Base-by-base conservation (phyloP, 92 coral and sea anemone species). In the Heteractis magnifica region DNA sequence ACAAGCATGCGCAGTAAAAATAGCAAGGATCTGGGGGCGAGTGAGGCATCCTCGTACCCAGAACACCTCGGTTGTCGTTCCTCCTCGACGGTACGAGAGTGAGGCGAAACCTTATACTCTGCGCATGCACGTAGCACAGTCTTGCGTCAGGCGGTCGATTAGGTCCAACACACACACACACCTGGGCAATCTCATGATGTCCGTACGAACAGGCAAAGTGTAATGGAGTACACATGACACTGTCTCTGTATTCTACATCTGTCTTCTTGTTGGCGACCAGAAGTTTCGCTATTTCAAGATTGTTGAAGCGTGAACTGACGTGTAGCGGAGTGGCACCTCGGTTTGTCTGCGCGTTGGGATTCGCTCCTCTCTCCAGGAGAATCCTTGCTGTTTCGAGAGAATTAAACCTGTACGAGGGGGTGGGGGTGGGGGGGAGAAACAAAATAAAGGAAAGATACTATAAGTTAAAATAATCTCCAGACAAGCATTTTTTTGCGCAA, bases 171-270 rank as follows among this genome's bases (percentile, higher is more conserved):
- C n/a, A 65, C 49, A 72, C 8, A 23, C 65, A 77, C 3, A 80
- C 83, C 83, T 62, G 52, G 5, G 50, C 70, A 23, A 72, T 49
- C 49, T 89, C 89, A n/a, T 76, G 65, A 68, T 89, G 79, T 1
- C 92, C 89, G 51, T 89, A 82, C 49, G 59, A 58, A 58, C 89
- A 82, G 72, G 87, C 92, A 34, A 77, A 56, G 74, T 89, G 92
- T 41, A 89, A 65, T 14, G 85, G 71, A 9, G 92, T 86, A 78
- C 74, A 21, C 34, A 78, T 85, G 49, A 78, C 78, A 3, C 77
- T 71, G 15, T 87, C 81, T 70, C 12, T 79, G 71, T 79, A 71
- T 16, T 89, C 76, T 8, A 89, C 51, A 71, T 89, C 87, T 18
- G 78, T 82, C 44, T 82, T 76, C 55, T 79, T 55, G 9, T 86